Evolutionary conservation across 2,888 invertebrate genomes (phyloP), one percentile per base, ranked within the genome.

Genomic region (Calliphora vomitoria): DNA sequence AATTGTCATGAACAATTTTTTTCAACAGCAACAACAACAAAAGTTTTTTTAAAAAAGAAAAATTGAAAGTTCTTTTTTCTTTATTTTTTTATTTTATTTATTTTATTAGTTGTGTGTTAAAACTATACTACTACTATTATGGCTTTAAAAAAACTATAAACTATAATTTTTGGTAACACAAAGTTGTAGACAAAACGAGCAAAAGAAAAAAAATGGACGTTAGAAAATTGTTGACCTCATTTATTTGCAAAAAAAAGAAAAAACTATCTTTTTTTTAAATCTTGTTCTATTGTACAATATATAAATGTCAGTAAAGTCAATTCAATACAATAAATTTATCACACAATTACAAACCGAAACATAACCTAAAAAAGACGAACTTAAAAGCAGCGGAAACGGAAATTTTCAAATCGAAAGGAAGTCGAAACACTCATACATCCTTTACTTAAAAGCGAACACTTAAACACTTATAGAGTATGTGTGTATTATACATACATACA

Each of bases 301-400:
- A 64, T 44, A 79, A 80, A 87, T 81, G 83, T 81, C 80, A 78
- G 76, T 78, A 72, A 79, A 83, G 80, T 83, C 76, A 83, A 83
- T 83, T 81, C 66, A 72, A 81, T 80, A 71, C 76, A 83, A 80
- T 80, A 80, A 83, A 87, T 87, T 87, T 87, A 80, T 71, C 86
- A 86, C 86, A 86, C 71, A 82, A 82, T 74, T 74, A 74, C 82
- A 68, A 72, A 60, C 47, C 76, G 66, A 76, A 64, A 60, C 62
- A 71, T 31, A 68, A 31, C 15, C 68, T 62, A 75, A 44, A 11
- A 44, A 47, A 47, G 47, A 41, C 4, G 18, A 71, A 68, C 20
- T 50, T 58, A 66, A 71, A n/a, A 66, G 50, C 15, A 75, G 53
- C 55, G 76, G 25, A 44, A 81, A 50, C 72, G 86, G 82, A 86